Evolutionary conservation across 2,888 invertebrate species (phyloP).

Genomic region (Leptopterna dolabrata): DNA sequence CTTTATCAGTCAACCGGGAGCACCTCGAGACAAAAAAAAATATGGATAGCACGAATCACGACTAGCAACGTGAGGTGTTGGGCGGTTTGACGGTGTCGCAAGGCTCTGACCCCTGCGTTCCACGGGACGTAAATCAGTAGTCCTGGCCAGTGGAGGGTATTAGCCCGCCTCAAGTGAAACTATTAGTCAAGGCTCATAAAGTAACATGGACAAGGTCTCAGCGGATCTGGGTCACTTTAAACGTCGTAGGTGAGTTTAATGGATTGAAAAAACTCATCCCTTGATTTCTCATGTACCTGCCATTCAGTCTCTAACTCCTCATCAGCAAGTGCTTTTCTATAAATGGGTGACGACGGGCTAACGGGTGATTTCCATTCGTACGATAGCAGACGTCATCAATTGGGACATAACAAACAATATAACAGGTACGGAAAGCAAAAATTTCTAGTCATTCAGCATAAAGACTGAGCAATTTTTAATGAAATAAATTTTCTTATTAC

Average conservation of each 20-base stretch:
- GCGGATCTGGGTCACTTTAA: slow-evolving; percentile 1
- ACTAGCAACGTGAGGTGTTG: background rate
- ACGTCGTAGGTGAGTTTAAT: background rate
- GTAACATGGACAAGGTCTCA: slow-evolving; percentile 1
- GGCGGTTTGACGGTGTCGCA: background rate
- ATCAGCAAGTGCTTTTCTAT: background rate
- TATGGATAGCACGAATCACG: background rate
- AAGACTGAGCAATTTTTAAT: too few species aligned
- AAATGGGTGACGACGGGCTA: background rate
- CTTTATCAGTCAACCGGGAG: background rate
- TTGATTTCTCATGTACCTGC: background rate
- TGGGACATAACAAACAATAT: background rate
- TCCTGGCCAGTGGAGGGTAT: background rate
- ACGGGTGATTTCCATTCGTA: background rate
- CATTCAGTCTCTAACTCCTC: too few species aligned
- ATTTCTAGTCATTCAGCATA: too few species aligned
- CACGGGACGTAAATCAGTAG: slow-evolving; percentile 1
- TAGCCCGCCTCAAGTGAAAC: background rate
- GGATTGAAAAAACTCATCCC: background rate
- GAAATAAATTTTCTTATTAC: too few species aligned
- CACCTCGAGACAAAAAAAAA: background rate
- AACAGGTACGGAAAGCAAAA: background rate
- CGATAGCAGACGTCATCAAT: background rate
- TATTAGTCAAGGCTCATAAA: slow-evolving; percentile 26
- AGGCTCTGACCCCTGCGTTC: background rate